phyloP scores from a whole-genome alignment of 2,113 vertebrate species.

The Lethenteron camtschaticum region DNA sequence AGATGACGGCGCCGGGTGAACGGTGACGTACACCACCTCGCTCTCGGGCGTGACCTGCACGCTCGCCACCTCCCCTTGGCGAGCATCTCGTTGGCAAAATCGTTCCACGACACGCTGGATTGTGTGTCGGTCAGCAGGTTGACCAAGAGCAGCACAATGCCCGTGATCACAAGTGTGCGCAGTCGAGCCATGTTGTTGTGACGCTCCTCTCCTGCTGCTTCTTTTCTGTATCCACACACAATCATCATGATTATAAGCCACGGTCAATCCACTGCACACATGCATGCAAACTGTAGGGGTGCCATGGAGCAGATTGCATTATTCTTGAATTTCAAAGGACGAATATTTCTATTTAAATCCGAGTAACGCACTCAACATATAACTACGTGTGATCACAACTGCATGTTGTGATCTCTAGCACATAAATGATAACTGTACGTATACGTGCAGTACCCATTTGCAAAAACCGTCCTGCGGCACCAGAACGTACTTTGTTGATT shows the following conservation, averaged over 20 bases:
- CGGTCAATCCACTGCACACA: no score
- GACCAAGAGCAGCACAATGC: constrained; percentile 38
- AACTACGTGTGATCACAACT: no score
- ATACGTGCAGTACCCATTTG: no score
- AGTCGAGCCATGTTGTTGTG: constrained; percentile 62
- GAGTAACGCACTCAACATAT: no score
- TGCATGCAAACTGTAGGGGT: no score
- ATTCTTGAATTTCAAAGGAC: no score
- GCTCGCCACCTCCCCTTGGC: constrained; percentile 73
- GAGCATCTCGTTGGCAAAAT: constrained; percentile 88
- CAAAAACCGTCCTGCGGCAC: no score
- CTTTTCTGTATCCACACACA: constrained; percentile 23
- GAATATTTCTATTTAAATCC: no score
- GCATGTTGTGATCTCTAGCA: no score
- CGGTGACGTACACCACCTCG: constrained; percentile 61
- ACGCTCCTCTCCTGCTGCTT: constrained; percentile 43
- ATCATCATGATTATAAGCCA: neutral
- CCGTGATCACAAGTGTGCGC: constrained; percentile 41
- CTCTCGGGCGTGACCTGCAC: constrained; percentile 71
- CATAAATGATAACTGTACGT: no score
- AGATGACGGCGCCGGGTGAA: constrained; percentile 65
- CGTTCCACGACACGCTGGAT: constrained; percentile 70
- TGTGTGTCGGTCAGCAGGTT: constrained; percentile 30
- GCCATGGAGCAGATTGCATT: no score
- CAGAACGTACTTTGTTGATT: no score